phyloP scores from a whole-genome alignment of 2,797 vertebrate genomes.

The Crenichthys baileyi region DNA sequence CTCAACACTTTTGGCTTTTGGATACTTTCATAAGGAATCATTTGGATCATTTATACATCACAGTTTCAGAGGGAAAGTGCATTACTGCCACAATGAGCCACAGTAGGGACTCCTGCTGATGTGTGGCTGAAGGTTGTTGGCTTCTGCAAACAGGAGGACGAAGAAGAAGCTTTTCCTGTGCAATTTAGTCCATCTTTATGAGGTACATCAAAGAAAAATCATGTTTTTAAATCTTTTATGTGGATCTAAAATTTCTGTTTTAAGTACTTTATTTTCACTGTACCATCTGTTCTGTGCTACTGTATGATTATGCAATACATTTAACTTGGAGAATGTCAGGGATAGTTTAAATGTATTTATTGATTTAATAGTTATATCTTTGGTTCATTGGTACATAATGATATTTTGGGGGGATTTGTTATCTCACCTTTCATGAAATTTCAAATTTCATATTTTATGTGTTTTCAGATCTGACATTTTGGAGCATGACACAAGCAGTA shows the following conservation, averaged over 20 bases:
- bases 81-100: conserved; percentile 13
- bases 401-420: not conserved
- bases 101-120: conserved; percentile 23
- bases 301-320: not conserved
- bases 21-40: conserved; percentile 32
- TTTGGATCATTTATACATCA: conserved; percentile 19
- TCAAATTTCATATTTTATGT: not conserved
- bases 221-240: not conserved
- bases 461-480: not conserved
- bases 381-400: not conserved
- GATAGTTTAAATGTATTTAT: not conserved
- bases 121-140: conserved; percentile 21
- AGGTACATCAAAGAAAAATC: conserved; percentile 31
- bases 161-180: conserved; percentile 11
- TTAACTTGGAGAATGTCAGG: not conserved
- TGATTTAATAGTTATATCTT: not conserved
- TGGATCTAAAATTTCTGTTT: not conserved
- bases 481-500: not conserved
- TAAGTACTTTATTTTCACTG: not conserved
- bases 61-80: conserved; percentile 21
- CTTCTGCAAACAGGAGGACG: conserved; percentile 23
- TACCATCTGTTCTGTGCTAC: not conserved
- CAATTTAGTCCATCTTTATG: conserved; percentile 4
- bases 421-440: not conserved
- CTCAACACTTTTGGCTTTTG: conserved; percentile 15